Conservation (phyloP, 2,113 vertebrate species). For the Melanocharis versteri region DNA sequence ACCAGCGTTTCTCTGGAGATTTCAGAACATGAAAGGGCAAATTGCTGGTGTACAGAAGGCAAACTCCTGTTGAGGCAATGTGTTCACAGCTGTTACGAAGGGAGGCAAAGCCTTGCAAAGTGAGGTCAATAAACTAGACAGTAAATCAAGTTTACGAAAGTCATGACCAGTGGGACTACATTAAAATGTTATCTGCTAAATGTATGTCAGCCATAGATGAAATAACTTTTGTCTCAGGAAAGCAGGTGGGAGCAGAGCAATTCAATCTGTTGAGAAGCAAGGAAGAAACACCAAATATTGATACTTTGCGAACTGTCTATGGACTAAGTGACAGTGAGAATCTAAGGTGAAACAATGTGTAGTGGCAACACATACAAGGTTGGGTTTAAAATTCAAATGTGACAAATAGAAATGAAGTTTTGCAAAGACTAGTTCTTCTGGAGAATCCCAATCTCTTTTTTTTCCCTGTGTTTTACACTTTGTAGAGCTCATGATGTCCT, state of each 20-base stretch:
- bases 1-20: neutral
- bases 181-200: conserved; percentile 37
- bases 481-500: neutral
- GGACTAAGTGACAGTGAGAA: neutral
- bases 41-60: conserved; percentile 2
- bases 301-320: neutral
- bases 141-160: conserved; percentile 44
- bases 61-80: conserved; percentile 4
- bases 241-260: neutral
- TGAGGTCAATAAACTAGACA: conserved; percentile 25
- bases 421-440: neutral
- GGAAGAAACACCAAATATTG: neutral
- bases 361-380: neutral
- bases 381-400: neutral
- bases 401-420: neutral
- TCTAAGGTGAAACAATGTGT: neutral
- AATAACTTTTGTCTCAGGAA: neutral
- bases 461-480: neutral
- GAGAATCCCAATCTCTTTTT: neutral
- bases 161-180: neutral
- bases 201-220: neutral
- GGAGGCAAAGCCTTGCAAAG: conserved; percentile 2
- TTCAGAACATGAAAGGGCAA: conserved; percentile 14
- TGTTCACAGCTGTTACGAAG: conserved; percentile 45
- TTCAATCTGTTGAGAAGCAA: neutral